A percentile compares a stretch with the other conserved stretches of the same genome.
Conservation (phyloP, 1,140 invertebrate genomes). For the Panulirus ornatus region DNA sequence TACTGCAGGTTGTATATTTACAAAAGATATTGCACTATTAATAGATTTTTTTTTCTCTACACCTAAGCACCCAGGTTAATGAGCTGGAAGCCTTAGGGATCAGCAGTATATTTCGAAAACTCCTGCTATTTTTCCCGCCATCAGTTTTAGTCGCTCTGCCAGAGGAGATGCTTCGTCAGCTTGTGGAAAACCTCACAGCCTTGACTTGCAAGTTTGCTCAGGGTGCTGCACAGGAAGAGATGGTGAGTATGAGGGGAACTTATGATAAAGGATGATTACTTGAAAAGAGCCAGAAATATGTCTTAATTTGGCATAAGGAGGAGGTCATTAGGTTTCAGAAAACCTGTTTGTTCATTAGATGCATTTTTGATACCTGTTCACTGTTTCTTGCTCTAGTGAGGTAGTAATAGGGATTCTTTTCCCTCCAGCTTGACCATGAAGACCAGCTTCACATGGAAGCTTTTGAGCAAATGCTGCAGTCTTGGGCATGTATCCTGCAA, state of each 20-base stretch:
- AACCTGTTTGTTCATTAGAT: neutral
- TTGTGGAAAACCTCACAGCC: slow-evolving; percentile 84
- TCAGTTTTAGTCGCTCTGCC: slow-evolving; percentile 79
- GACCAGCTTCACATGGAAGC: slow-evolving; percentile 87
- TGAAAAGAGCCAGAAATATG: neutral
- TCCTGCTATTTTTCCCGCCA: slow-evolving; percentile 82
- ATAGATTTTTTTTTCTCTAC: neutral
- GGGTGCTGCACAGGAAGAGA: slow-evolving; percentile 86
- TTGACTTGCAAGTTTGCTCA: slow-evolving; percentile 88
- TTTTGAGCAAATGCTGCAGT: slow-evolving; percentile 88
- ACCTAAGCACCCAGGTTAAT: slow-evolving; percentile 81
- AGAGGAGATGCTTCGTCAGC: slow-evolving; percentile 77
- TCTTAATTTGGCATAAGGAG: neutral
- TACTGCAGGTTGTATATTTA: no score
- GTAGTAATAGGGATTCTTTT: no score
- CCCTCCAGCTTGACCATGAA: slow-evolving; percentile 79
- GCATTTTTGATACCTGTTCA: no score
- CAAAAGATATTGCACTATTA: neutral
- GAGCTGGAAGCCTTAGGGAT: slow-evolving; percentile 79
- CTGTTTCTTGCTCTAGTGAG: no score
- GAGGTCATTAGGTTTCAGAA: no score
- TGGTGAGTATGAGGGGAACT: slow-evolving; percentile 79
- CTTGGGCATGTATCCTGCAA: slow-evolving; percentile 86
- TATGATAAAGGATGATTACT: neutral
- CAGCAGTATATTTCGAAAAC: slow-evolving; percentile 79